Conservation (phyloP, 2,888 invertebrate genomes). For the Cataglyphis livida region DNA sequence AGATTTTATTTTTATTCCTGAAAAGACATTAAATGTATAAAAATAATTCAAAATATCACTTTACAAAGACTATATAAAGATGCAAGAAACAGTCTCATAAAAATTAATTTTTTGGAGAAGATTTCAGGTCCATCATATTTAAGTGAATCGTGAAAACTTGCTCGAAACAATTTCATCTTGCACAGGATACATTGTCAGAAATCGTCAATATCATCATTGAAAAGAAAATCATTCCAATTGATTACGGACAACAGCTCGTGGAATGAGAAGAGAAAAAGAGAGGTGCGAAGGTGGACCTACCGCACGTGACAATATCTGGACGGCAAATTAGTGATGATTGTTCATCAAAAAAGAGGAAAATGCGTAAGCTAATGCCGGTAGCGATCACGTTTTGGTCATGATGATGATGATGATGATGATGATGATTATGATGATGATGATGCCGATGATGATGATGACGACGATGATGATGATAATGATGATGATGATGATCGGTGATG, state of each 20-base stretch:
- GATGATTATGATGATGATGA: constrained; percentile 57
- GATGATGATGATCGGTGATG: constrained; percentile 33
- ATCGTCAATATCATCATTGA: neutral
- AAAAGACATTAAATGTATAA: neutral
- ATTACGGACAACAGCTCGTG: constrained; percentile 10
- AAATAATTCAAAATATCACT: neutral
- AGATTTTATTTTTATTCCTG: constrained; percentile 3
- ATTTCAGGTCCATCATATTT: neutral
- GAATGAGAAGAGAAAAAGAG: neutral
- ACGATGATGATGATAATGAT: neutral
- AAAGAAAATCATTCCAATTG: constrained; percentile 16
- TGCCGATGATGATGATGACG: neutral
- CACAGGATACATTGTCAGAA: no score
- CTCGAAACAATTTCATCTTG: neutral
- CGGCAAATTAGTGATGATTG: constrained; percentile 67
- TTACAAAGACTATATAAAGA: neutral
- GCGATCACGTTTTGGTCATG: constrained; percentile 75
- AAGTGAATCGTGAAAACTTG: neutral
- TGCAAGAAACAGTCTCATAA: neutral
- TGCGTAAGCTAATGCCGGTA: constrained; percentile 71
- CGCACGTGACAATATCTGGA: constrained; percentile 53
- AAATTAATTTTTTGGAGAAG: neutral
- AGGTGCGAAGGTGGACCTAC: constrained; percentile 14
- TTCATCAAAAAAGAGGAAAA: constrained; percentile 22
- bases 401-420: constrained; percentile 50